These are phyloP conservation scores for Stenchaetothrips biformis DNA, from an alignment of 2,888 invertebrate species.

Conservation along the genomic window DNA sequence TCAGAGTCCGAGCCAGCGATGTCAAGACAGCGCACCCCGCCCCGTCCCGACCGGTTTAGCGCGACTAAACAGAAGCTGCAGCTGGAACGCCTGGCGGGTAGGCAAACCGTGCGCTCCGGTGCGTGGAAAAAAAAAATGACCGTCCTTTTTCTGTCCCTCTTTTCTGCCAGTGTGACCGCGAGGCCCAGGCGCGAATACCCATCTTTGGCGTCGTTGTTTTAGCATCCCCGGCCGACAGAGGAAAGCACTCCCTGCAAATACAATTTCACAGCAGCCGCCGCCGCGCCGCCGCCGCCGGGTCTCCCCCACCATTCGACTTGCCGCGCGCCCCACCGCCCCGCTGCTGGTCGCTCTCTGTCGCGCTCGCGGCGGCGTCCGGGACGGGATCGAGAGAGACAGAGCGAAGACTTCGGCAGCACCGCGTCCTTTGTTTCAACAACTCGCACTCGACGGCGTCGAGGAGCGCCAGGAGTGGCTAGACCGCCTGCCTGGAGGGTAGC, in stretches of 20 bases:
- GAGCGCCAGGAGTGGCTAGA: background rate
- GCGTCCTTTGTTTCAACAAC: constrained; percentile 4
- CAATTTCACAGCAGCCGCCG: background rate
- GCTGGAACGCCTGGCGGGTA: background rate
- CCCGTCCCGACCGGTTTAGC: background rate
- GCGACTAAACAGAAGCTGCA: background rate
- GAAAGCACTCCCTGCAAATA: constrained; percentile 23
- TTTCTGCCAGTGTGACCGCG: too few species aligned
- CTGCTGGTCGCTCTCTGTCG: too few species aligned
- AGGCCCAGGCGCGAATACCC: too few species aligned
- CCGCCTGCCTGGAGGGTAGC: too few species aligned
- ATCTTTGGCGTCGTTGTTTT: background rate
- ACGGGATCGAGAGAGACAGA: too few species aligned
- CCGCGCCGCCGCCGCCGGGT: background rate
- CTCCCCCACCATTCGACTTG: background rate
- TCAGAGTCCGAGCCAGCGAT: background rate
- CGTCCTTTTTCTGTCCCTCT: too few species aligned
- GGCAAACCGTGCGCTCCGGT: background rate
- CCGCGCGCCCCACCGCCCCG: too few species aligned
- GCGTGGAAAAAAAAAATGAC: too few species aligned
- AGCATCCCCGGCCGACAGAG: constrained; percentile 3
- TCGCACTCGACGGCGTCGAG: background rate
- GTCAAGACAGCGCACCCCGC: background rate
- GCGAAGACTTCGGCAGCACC: background rate
- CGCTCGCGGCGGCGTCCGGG: too few species aligned